These are phyloP conservation scores for Epinotia ramella DNA, from an alignment of 2,888 invertebrate species.

Conservation along the genomic window DNA sequence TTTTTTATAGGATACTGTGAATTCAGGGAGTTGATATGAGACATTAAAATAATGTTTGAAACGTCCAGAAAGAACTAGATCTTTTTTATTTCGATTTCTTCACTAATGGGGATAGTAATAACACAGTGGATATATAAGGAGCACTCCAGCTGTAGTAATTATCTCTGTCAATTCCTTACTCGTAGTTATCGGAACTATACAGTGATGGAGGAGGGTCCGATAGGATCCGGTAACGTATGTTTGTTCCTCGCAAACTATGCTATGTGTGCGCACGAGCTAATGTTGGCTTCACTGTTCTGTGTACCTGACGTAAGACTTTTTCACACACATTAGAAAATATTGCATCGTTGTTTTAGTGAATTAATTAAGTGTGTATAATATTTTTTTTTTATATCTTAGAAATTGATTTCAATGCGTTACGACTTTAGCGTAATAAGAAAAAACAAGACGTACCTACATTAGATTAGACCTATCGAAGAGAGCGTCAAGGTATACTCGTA, in stretches of 20 bases:
- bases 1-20: no score
- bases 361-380: background rate
- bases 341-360: background rate
- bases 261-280: constrained; percentile 52
- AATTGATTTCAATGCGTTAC: no score
- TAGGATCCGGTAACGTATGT: constrained; percentile 56
- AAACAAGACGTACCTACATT: no score
- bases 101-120: no score
- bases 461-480: no score
- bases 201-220: constrained; percentile 28
- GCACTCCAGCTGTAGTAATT: background rate
- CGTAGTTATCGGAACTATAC: background rate
- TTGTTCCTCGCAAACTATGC: constrained; percentile 58
- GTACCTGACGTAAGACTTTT: constrained; percentile 23
- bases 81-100: no score
- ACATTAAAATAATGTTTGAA: no score
- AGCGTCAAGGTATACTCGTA: no score
- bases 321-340: constrained; percentile 16
- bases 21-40: no score
- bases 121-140: background rate
- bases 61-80: no score
- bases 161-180: background rate
- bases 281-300: constrained; percentile 54
- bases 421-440: no score
- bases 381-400: no score